Evolutionary conservation across 2,797 vertebrate genomes (phyloP), one percentile per base, ranked within the genome.

Genomic region (Synanceia verrucosa): DNA sequence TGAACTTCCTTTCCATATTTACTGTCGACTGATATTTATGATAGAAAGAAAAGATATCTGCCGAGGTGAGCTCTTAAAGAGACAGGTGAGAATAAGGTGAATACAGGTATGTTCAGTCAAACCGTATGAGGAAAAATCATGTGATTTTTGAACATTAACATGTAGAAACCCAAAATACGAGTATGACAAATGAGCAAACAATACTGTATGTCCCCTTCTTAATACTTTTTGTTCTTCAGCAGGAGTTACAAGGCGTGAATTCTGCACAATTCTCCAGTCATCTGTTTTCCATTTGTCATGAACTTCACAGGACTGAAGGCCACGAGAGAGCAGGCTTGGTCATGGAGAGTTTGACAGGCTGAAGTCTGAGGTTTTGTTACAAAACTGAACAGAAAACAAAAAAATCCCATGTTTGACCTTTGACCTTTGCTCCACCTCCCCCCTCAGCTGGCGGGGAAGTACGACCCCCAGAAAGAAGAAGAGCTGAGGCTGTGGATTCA

Each of bases 401-500:
- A 37, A 9, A 50, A 1, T 50, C 1, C 14, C 4, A 48, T 34
- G 14, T 56, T 48, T 65, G 24, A 58, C 74, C 46, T 76, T 19
- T 87, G 50, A 76, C 70, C 73, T 77, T 41, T 74, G 14, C 6
- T 9, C 31, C 11, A 5, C 0, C 62, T 6, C 4, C 6, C 31
- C 28, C 33, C 19, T 14, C 89, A 98, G 97, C 85, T 98, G 67
- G 96, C 96, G 33, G 96, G 96, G 78, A 98, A 98, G 86, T 98
- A 98, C 0, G 96, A 98, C 89, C 90, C 85, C 8, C 95, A 95
- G 23, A 94, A 94, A 80, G 97, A 98, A 67, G 96, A 96, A 36
- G 96, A 96, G 80, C 93, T 98, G 33, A 90, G 95, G 5, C 74
- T 94, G 63, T 99, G 97, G 97, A 97, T 99, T 3, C 91, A 96